Evolutionary conservation across 2,888 invertebrate species (phyloP).

Genomic region (Margaritifera margaritifera): DNA sequence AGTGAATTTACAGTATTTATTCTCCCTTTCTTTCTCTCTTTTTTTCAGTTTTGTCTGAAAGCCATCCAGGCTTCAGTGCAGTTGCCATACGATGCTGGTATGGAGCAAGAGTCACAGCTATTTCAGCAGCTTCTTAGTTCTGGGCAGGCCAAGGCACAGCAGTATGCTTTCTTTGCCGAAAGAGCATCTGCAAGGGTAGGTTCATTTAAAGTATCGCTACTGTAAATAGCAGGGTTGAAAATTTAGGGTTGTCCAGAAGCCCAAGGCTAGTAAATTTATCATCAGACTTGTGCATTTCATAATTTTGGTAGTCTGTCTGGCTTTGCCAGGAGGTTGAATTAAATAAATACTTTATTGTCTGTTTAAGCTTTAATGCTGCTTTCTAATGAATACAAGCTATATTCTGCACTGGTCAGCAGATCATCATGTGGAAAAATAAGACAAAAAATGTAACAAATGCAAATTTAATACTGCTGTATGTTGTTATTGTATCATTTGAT

Average conservation of each 20-base stretch:
- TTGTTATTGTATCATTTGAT: no score
- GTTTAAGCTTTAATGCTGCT: background rate
- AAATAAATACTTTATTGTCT: background rate
- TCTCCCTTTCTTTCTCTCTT: background rate
- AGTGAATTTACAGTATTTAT: no score
- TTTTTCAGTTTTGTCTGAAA: constrained; percentile 60
- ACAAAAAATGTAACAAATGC: no score
- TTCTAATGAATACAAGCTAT: no score
- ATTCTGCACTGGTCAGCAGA: no score
- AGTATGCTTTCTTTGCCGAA: constrained; percentile 69
- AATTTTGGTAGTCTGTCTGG: no score
- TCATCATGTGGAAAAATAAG: no score
- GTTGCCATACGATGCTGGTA: constrained; percentile 56
- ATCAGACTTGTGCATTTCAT: no score
- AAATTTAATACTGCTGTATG: no score
- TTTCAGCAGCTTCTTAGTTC: constrained; percentile 52
- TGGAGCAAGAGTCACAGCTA: constrained; percentile 46
- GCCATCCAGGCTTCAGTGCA: constrained; percentile 54
- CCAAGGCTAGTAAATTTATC: no score
- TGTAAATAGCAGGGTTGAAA: background rate
- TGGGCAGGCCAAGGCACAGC: constrained; percentile 62
- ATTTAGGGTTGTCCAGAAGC: no score
- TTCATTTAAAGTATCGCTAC: background rate
- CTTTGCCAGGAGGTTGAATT: background rate
- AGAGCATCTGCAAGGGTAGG: constrained; percentile 60